These are phyloP conservation scores for Laspeyria flexula DNA, from an alignment of 2,888 invertebrate species.

Conservation along the genomic window DNA sequence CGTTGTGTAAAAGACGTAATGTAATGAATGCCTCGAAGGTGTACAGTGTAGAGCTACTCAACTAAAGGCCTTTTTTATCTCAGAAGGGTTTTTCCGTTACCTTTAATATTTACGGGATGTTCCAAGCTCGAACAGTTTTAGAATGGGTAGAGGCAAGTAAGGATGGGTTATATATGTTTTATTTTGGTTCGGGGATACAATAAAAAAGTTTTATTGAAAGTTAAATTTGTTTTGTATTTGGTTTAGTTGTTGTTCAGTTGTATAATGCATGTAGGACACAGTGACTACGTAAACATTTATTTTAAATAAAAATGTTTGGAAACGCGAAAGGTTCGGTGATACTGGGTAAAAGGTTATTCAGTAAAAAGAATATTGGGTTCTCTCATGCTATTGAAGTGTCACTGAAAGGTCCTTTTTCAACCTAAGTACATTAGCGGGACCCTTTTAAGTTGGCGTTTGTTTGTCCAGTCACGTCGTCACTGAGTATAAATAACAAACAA, in stretches of 20 bases:
- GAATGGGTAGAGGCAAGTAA: conserved; percentile 31
- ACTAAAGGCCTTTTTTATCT: conserved; percentile 40
- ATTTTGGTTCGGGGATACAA: conserved; percentile 22
- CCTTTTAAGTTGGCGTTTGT: conserved; percentile 62
- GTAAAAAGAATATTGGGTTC: conserved; percentile 55
- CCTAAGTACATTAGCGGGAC: conserved; percentile 59
- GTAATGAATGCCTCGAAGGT: conserved; percentile 54
- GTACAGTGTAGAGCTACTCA: conserved; percentile 4
- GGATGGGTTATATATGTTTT: conserved; percentile 21
- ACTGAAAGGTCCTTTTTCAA: conserved; percentile 55
- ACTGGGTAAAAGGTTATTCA: conserved; percentile 44
- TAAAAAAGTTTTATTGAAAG: conserved; percentile 34
- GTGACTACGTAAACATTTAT: conserved; percentile 18
- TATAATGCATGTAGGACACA: conserved; percentile 11
- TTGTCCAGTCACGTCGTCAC: conserved; percentile 60
- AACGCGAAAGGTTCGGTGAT: conserved; percentile 16
- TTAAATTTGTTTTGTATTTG: conserved; percentile 36
- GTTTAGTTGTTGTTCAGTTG: conserved; percentile 16
- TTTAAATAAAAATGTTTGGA: conserved; percentile 19
- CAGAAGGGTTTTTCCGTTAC: conserved; percentile 35
- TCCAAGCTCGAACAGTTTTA: conserved; percentile 36
- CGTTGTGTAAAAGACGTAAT: conserved; percentile 51
- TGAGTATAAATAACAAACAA: conserved; percentile 59
- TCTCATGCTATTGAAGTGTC: conserved; percentile 58
- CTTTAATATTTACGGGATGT: conserved; percentile 46